Evolutionary conservation across 2,888 invertebrate genomes (phyloP), one percentile per base, ranked within the genome.

Genomic region (Erannis defoliaria): DNA sequence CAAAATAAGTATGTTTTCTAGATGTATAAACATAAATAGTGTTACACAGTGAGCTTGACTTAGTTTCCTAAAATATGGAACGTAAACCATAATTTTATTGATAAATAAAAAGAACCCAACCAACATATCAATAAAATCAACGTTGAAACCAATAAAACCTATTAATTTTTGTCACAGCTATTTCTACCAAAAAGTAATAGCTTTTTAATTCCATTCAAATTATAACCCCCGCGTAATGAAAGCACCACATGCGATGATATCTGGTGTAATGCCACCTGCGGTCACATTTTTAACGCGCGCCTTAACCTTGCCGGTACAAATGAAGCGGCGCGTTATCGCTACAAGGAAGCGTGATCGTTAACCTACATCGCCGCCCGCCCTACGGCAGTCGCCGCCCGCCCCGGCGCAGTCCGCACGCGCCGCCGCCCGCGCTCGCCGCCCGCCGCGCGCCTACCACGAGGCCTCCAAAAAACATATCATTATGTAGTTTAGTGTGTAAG

Each of bases 401-500:
- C 85, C 78, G 80, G 78, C 77, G 76, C 74, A 75, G 75, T 70
- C 72, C 77, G 81, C 82, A 73, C 84, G 83, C 75, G 74, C 42
- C 40, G 40, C 54, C 43, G 71, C 71, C 77, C 64, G 66, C 69
- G 66, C 64, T 70, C 55, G 50, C 31, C 26, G 54, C 55, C 60
- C 55, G 33, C 55, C 0, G 73, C 74, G 73, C 78, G 70, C 74
- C 72, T 72, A 73, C 70, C 74, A 71, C 62, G 85, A 84, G 85
- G 88, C 89, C 89, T 82, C 75, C 81, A 76, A 74, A 75, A 85
- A 81, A 91, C 90, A 91, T 91, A 90, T 90, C 90, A 90, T 74
- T 78, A 78, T 74, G 72, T 75, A 70, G 68, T 65, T 54, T 67
- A 68, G 63, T 65, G 58, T 55, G 5, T 67, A 70, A 67, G 64